Base-by-base conservation (phyloP, 2,113 vertebrate species). In the Saccopteryx bilineata region DNA sequence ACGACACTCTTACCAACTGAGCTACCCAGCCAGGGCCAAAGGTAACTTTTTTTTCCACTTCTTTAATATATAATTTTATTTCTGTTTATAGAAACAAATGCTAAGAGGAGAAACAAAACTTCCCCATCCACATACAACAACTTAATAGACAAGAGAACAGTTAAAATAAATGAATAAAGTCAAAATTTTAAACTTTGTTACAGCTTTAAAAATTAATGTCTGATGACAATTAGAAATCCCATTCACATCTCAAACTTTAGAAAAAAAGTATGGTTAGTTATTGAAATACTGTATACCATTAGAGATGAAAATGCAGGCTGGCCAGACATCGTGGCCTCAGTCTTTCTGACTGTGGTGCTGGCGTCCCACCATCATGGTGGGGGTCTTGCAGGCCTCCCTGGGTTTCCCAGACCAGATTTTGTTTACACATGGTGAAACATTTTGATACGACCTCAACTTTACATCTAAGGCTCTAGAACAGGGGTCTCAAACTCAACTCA, bases 21-120 rank as follows among this genome's bases (percentile, higher is more conserved):
- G 39, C 39, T 39, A 39, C 39, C 2, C 39, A 39, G 39, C 39
- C 39, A 39, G 39, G 39, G 39, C 39, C 39, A 39, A 39, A 39
- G 39, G 39, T 39, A 39, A 39, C 39, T 39, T 39, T 39, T 52
- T 54, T 31, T 79, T 56, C 90, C 88, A 69, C 97, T 96, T 98
- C 96, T 98, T 98, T 98, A 98, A 98, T 98, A 98, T 98, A 98
- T 97, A 98, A 98, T 98, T 98, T 98, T 98, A 98, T 98, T 98
- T 98, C 98, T 98, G 98, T 98, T 98, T 98, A 98, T 98, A 98
- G 98, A 98, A 98, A 98, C 98, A 98, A 97, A 98, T 96, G 96
- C 97, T 98, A 98, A 98, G 96, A 97, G 98, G 97, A 98, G 98
- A 98, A 97, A 97, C 98, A 98, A 98, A 98, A 87, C 97, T 98